These are phyloP conservation scores for Phalangium opilio DNA, from an alignment of 2,888 invertebrate species.

Conservation along the genomic window DNA sequence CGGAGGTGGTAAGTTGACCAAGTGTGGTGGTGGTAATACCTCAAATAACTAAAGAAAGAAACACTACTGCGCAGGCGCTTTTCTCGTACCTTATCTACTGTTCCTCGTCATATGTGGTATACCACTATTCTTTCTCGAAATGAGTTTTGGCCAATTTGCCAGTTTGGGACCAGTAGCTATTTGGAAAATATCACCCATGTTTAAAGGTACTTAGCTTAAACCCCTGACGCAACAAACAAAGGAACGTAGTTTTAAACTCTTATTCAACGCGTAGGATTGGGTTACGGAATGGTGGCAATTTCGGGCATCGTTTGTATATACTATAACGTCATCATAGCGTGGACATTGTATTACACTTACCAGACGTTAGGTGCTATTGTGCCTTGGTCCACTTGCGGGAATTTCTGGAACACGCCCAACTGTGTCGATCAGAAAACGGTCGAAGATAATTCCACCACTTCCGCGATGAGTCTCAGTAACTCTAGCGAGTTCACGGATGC, in stretches of 20 bases:
- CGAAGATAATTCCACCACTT: no score
- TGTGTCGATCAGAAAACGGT: slow-evolving; percentile 58
- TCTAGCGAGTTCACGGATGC: slow-evolving; percentile 55
- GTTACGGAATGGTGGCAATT: slow-evolving; percentile 96
- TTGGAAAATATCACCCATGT: slow-evolving; percentile 93
- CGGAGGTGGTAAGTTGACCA: slow-evolving; percentile 13
- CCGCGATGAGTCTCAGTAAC: slow-evolving; percentile 35
- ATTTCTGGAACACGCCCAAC: slow-evolving; percentile 82
- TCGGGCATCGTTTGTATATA: slow-evolving; percentile 99
- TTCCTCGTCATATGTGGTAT: slow-evolving; percentile 89
- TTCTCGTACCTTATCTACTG: slow-evolving; percentile 89
- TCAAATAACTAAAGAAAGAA: no score
- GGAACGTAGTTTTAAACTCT: no score
- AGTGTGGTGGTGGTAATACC: no score
- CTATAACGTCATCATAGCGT: slow-evolving; percentile 94
- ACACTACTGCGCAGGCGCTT: slow-evolving; percentile 52
- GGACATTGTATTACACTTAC: slow-evolving; percentile 96
- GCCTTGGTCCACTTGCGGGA: slow-evolving; percentile 84
- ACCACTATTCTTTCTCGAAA: slow-evolving; percentile 97
- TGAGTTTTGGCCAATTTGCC: slow-evolving; percentile 92
- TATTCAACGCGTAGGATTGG: slow-evolving; percentile 62
- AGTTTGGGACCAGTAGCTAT: slow-evolving; percentile 94
- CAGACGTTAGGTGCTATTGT: slow-evolving; percentile 42
- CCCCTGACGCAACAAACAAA: no score
- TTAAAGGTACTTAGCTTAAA: no score